Percentiles rank a stretch among this genome's conserved stretches.
phyloP scores from a whole-genome alignment of 2,888 invertebrate species.

The Pseudococcus jackbeardsleyi region DNA sequence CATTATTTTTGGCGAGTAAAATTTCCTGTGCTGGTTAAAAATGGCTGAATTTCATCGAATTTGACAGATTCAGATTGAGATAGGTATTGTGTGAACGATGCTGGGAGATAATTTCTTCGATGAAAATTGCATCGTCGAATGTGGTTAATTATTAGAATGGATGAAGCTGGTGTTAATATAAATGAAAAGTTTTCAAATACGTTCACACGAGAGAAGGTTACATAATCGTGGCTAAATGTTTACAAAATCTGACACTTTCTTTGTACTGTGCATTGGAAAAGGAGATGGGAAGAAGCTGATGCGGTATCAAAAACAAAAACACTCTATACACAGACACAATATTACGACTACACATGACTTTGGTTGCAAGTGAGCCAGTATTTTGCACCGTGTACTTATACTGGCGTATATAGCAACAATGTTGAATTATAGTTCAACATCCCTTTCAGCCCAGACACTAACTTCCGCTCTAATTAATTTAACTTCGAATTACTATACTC shows the following conservation, averaged over 20 bases:
- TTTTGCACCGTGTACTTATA: neutral
- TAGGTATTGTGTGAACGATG: neutral
- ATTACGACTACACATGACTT: neutral
- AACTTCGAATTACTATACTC: conserved; percentile 54
- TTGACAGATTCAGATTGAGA: too few relatives aligned
- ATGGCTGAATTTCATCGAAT: too few relatives aligned
- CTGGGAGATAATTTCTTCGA: neutral
- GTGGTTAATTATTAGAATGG: neutral
- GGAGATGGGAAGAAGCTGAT: neutral
- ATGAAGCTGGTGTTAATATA: neutral
- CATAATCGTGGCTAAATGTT: conserved; percentile 7
- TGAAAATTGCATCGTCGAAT: neutral
- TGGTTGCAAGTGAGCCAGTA: neutral
- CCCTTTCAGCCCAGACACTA: conserved; percentile 53
- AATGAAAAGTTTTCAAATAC: conserved; percentile 5
- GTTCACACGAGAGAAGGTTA: neutral
- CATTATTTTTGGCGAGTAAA: too few relatives aligned
- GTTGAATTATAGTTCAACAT: conserved; percentile 53
- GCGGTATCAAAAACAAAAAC: neutral
- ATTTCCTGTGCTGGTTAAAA: too few relatives aligned
- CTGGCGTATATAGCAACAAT: conserved; percentile 19
- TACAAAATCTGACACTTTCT: conserved; percentile 19
- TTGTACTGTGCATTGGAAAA: neutral
- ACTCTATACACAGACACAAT: neutral
- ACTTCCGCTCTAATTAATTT: conserved; percentile 61